Evolutionary conservation across 2,113 vertebrate species (phyloP), one percentile per base, ranked within the genome.

Genomic region (Larimichthys polyactis): DNA sequence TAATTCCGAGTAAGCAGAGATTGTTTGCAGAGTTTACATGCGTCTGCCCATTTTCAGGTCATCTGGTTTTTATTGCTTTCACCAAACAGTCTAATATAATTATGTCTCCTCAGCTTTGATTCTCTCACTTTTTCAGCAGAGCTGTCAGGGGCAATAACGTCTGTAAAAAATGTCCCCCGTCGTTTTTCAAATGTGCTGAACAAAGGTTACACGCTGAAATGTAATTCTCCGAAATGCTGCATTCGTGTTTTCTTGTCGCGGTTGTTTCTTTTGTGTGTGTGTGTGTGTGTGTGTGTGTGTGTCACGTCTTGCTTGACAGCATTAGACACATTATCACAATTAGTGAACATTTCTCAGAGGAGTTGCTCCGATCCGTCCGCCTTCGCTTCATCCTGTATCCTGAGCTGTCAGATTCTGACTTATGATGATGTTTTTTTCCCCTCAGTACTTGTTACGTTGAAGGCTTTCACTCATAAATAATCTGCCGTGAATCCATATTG

Each of bases 291-390:
- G 36, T 36, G 36, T 40, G 36, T 40, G 36, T 40, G 36, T 40
- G 36, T 19, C 60, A 8, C 29, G 0, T 85, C 76, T 65, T 0
- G 79, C 74, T 40, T 85, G 86, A 77, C 82, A 75, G 71, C 49
- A 24, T 85, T 29, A 71, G 59, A 77, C 75, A 68, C 60, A 81
- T 87, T 83, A 87, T 72, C 44, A 83, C 82, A 90, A 90, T 90
- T 86, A 86, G 81, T 52, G 60, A 74, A 78, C 40, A 22, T 78
- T 75, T 81, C 72, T 75, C 78, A 2, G 72, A 49, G 81, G 79
- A 70, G 49, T 49, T 40, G 20, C 49, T 62, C 20, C 62, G 0
- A 78, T 86, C 36, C 1, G 0, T 29, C 78, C 40, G 24, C 83
- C 67, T 48, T 36, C 58, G 9, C 79, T 49, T 79, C 69, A 24